Base-by-base conservation (phyloP, 1,140 invertebrate species). In the Megalonaias nervosa region DNA sequence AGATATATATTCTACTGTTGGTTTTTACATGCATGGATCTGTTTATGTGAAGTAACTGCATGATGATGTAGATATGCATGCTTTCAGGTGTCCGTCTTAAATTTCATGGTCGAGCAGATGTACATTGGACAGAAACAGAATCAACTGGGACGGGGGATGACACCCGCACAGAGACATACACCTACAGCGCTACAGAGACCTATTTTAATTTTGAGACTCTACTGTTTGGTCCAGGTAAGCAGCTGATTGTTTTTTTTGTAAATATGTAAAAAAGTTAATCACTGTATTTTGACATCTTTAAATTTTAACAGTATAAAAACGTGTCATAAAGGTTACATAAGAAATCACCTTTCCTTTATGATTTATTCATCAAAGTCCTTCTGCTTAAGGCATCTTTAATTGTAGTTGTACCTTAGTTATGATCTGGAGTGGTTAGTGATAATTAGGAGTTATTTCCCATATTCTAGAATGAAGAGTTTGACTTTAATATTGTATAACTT, bases 151-250 rank as follows among this genome's bases (percentile, higher is more conserved):
- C 82, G 14, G 86, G 87, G 15, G 83, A 87, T 55, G 77, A 85
- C 57, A 71, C 81, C 38, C 77, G 77, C 1, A 88, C 83, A 60
- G 67, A 74, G n/a, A 86, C 84, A 19, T 16, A 65, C 19, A 79
- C 83, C 75, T 88, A 86, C 72, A 74, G 73, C 64, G 81, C 87
- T 11, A 56, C n/a, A 15, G 85, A 88, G 73, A 73, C 16, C 5
- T 88, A 88, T 69, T 88, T 88, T 75, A 80, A 87, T 23, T 75
- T 82, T 31, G 78, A 81, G 57, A 67, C 83, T 5, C 71, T 87
- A 1, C 68, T 88, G 4, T 84, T 79, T 83, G 85, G 87, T 26
- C 79, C 82, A 65, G 79, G 87, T 88, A 78, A 77, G 82, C 74
- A 17, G 23, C 26, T 17, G 64, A 61, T 15, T 61, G 13, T 62